phyloP scores from a whole-genome alignment of 2,888 invertebrate genomes.

The Ectemnius cavifrons region DNA sequence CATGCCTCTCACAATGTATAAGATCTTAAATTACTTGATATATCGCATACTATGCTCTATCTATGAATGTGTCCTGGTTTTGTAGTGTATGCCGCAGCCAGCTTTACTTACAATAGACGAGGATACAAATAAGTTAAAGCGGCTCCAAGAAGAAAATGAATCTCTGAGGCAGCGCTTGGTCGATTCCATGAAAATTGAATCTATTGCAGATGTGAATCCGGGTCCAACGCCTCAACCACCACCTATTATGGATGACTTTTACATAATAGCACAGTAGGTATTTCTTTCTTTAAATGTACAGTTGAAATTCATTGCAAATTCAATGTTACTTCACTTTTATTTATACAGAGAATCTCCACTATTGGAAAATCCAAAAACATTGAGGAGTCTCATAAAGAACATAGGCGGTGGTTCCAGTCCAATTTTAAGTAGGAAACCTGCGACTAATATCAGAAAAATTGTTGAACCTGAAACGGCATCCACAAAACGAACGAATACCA shows the following conservation, averaged over 20 bases:
- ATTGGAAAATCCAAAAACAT: slow-evolving; percentile 82
- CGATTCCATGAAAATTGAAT: slow-evolving; percentile 79
- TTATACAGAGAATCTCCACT: slow-evolving; percentile 78
- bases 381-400: slow-evolving; percentile 88
- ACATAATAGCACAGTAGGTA: slow-evolving; percentile 89
- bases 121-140: slow-evolving; percentile 88
- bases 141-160: slow-evolving; percentile 91
- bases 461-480: slow-evolving; percentile 64
- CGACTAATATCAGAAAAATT: slow-evolving; percentile 63
- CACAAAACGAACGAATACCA: slow-evolving; percentile 72
- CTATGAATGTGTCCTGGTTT: too few relatives aligned
- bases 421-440: slow-evolving; percentile 85
- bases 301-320: not conserved
- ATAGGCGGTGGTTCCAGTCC: slow-evolving; percentile 90
- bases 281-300: not conserved
- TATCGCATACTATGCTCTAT: not conserved
- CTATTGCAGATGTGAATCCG: slow-evolving; percentile 82
- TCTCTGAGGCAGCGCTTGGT: slow-evolving; percentile 82
- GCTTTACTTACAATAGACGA: slow-evolving; percentile 92
- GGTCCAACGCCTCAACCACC: slow-evolving; percentile 85
- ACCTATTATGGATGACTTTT: slow-evolving; percentile 94
- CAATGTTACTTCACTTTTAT: slow-evolving; percentile 16
- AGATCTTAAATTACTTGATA: not conserved
- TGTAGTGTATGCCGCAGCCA: slow-evolving; percentile 90
- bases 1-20: slow-evolving; percentile 23